Percentiles rank a stretch among this genome's conserved stretches.
phyloP scores from a whole-genome alignment of 1,140 invertebrate genomes.

The Aphaenogaster rudis region DNA sequence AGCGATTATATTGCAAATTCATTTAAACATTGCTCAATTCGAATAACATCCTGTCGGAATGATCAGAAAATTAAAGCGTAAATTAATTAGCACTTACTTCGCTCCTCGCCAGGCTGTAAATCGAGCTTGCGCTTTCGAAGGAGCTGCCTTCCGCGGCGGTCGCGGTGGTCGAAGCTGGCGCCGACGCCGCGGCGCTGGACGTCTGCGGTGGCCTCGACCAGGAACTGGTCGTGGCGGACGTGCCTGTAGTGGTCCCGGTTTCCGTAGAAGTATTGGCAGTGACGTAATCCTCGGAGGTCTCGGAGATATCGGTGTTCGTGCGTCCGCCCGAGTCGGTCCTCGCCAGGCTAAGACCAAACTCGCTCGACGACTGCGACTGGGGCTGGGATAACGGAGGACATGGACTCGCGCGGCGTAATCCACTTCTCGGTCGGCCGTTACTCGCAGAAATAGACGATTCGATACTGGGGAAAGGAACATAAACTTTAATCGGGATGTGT shows the following conservation, averaged over 20 bases:
- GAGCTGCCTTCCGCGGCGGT: conserved; percentile 91
- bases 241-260: conserved; percentile 87
- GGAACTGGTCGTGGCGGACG: conserved; percentile 84
- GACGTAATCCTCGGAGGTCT: conserved; percentile 95
- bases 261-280: conserved; percentile 94
- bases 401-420: conserved; percentile 83
- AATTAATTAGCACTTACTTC: conserved; percentile 85
- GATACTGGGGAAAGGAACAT: conserved; percentile 43
- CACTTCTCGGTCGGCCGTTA: conserved; percentile 81
- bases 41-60: not conserved
- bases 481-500: not conserved
- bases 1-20: not conserved
- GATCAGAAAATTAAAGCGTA: not conserved
- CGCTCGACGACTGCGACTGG: conserved; percentile 85
- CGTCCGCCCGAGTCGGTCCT: conserved; percentile 91
- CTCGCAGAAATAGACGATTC: conserved; percentile 69
- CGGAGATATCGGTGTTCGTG: conserved; percentile 93
- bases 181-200: conserved; percentile 82
- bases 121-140: conserved; percentile 93
- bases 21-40: not conserved
- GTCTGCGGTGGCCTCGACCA: conserved; percentile 83
- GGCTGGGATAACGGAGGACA: conserved; percentile 80
- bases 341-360: conserved; percentile 86
- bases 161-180: conserved; percentile 87
- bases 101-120: conserved; percentile 91